Conservation (phyloP, 2,797 vertebrate genomes). For the Mus spretus region DNA sequence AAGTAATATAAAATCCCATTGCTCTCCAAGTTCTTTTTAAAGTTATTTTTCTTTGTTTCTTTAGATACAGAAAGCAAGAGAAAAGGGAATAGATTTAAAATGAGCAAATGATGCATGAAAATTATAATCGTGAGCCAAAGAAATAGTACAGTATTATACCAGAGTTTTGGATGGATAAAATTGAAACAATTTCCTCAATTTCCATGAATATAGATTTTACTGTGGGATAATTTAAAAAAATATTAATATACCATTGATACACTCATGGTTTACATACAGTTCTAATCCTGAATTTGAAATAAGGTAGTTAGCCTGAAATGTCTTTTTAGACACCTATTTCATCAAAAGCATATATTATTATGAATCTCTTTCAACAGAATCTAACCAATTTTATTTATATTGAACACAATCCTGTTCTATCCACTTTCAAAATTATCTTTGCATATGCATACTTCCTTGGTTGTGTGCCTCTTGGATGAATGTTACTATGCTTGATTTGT, state of each 20-base stretch:
- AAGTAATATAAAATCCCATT: conserved; percentile 25
- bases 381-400: not conserved
- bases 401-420: not conserved
- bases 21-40: not conserved
- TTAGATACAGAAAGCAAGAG: not conserved
- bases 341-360: not conserved
- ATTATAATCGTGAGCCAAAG: not conserved
- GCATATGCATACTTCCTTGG: not conserved
- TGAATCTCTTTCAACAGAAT: conserved; percentile 13
- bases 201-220: not conserved
- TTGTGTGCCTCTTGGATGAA: not conserved
- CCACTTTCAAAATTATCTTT: not conserved
- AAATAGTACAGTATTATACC: not conserved
- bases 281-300: conserved; percentile 18
- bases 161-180: not conserved
- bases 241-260: not conserved
- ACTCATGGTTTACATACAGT: not conserved
- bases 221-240: not conserved
- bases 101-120: conserved; percentile 16
- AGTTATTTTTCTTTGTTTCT: conserved; percentile 6
- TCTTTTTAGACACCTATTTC: not conserved
- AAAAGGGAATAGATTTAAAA: not conserved
- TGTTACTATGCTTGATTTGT: not conserved
- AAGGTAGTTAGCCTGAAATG: not conserved
- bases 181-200: not conserved